A percentile compares a stretch with the other conserved stretches of the same genome.
phyloP scores from a whole-genome alignment of 2,888 invertebrate species.

The Nemapogon koenigi region DNA sequence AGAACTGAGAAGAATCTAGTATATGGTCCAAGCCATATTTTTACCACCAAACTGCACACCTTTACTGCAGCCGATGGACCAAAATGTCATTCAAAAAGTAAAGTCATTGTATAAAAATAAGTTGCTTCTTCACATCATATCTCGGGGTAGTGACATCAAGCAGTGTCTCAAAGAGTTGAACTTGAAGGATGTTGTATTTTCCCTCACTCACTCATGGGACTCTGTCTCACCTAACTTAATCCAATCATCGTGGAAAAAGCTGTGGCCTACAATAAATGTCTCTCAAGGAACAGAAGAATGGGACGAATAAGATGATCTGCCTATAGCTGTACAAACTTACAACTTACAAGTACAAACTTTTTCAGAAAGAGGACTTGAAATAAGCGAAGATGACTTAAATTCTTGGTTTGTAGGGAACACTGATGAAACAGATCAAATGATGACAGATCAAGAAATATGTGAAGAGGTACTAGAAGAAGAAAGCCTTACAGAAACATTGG shows the following conservation, averaged over 20 bases:
- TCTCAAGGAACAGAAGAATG: conserved; percentile 21
- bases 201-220: conserved; percentile 22
- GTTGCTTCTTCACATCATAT: conserved; percentile 19
- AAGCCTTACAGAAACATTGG: conserved; percentile 18
- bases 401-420: conserved; percentile 19
- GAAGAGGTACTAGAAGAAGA: conserved; percentile 17
- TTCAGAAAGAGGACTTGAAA: conserved; percentile 22
- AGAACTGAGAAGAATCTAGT: conserved; percentile 24
- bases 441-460: conserved; percentile 17
- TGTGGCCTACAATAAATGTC: conserved; percentile 22
- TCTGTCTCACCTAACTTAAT: conserved; percentile 19
- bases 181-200: conserved; percentile 21
- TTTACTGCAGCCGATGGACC: conserved; percentile 23
- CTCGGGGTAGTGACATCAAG: conserved; percentile 19
- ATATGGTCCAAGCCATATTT: conserved; percentile 22
- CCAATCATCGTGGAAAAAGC: conserved; percentile 22
- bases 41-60: conserved; percentile 21
- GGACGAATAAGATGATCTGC: conserved; percentile 19
- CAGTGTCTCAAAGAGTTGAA: conserved; percentile 21
- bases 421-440: conserved; percentile 22
- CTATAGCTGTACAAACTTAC: conserved; percentile 20
- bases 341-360: conserved; percentile 21
- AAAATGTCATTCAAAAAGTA: conserved; percentile 22
- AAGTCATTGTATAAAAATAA: conserved; percentile 21
- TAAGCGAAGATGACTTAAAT: conserved; percentile 21